Evolutionary conservation across 2,888 invertebrate genomes (phyloP), one percentile per base, ranked within the genome.

Genomic region (Agrypnus murinus): DNA sequence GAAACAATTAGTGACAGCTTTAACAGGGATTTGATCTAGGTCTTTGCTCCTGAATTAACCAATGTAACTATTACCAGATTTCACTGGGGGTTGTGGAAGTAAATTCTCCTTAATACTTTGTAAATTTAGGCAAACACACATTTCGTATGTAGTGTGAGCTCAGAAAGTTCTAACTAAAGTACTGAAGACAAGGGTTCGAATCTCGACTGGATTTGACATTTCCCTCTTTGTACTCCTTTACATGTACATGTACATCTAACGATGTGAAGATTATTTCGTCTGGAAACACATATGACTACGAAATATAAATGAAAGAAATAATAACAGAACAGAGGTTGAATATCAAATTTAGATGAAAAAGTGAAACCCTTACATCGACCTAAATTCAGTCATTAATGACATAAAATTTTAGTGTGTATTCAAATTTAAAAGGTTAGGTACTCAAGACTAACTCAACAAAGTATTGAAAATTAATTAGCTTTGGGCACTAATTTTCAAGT

Each of bases 381-480:
- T 25, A 40, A 40, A 40, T 48, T 4, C 19, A 48, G 1, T 8
- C 48, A 48, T 48, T 48, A 48, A 48, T 19, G 12, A 7, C 31
- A 4, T 48, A 6, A 48, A 48, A 19, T 19, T 48, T 48, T n/a
- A 9, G 12, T 14, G 4, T 17, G 15, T 46, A 17, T 46, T 31
- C 31, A 48, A 48, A 48, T 48, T 48, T 48, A 19, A 48, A 31
- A 17, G 25, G 5, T 14, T 45, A 45, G 25, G 25, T 25, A 25
- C 25, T 32, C 9, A n/a, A 34, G 25, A 58, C 45, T 46, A 46
- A n/a, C 17, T 25, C 9, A 12, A 62, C 9, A 25, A 62, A 63
- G 34, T 60, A 64, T 58, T 59, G 50, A 45, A 69, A 69, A 40
- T 69, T 64, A 59, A 59, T 59, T 34, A 59, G 17, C 40, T 17